Evolutionary conservation across 2,797 vertebrate genomes (phyloP), one percentile per base, ranked within the genome.

Genomic region (Thaleichthys pacificus): DNA sequence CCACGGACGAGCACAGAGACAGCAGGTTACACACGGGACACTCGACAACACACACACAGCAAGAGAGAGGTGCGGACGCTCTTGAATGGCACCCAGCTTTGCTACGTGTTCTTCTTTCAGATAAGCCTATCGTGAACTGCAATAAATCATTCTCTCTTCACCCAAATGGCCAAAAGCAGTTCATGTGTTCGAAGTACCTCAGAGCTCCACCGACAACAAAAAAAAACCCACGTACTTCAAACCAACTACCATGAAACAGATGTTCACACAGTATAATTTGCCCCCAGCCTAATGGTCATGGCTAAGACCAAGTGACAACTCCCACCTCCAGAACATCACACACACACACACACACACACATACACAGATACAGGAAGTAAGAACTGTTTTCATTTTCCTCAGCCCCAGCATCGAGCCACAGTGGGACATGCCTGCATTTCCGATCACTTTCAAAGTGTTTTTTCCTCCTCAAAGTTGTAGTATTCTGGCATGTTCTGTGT

Each of bases 41-140:
- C 9, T 8, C 32, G 2, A 8, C 7, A 35, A 35, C 38, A 54
- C 15, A 28, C 32, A 61, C 67, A 58, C 5, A 60, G 21, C 70
- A n/a, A 4, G 56, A 28, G 21, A 60, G 58, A 26, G 5, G 21
- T 28, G 58, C 11, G 22, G 15, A 22, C 22, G 4, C 58, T 51
- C 49, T 51, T 8, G 54, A 74, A 74, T 64, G 26, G 28, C 66
- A 32, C 9, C 47, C 72, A 74, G 66, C 49, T 74, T 47, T 57
- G 3, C 14, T 24, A 30, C 58, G 15, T 61, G 58, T 30, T 22
- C 6, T 61, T 28, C 17, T 54, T 30, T 15, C 24, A 12, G 15
- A 26, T 28, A 28, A 68, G 60, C 47, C 22, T 28, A 69, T 69
- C 66, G 57, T 21, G 17, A 38, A 24, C 3, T n/a, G 12, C 7